A percentile compares a stretch with the other conserved stretches of the same genome.
These are phyloP conservation scores for Odontothrips loti DNA, from an alignment of 2,888 invertebrate genomes.

Conservation along the genomic window DNA sequence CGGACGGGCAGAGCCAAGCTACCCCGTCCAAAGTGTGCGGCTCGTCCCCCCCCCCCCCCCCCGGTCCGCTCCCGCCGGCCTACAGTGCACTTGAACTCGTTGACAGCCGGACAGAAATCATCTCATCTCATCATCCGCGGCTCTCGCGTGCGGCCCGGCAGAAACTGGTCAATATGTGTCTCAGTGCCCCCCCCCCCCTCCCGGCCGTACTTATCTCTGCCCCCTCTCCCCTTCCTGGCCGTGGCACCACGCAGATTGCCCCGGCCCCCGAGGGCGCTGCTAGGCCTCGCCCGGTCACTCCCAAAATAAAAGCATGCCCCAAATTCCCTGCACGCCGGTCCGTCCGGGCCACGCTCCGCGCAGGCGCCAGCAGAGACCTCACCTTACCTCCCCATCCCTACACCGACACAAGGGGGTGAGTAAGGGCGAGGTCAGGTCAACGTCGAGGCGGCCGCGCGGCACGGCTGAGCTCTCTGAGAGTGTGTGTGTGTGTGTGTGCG, in stretches of 20 bases:
- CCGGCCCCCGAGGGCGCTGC: background rate
- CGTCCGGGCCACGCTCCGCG: conserved; percentile 29
- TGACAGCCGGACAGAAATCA: no score
- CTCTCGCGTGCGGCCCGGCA: background rate
- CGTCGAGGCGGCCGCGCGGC: no score
- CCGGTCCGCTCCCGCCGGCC: conserved; percentile 17
- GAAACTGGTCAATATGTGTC: background rate
- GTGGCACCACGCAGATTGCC: background rate
- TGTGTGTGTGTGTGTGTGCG: no score
- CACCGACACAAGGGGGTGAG: no score
- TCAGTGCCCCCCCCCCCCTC: background rate
- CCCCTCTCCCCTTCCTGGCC: background rate
- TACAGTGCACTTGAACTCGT: conserved; percentile 16
- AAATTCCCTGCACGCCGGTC: conserved; percentile 16
- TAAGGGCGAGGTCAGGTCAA: no score
- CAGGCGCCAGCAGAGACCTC: no score
- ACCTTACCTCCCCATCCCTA: no score
- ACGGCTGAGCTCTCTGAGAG: no score
- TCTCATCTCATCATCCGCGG: background rate
- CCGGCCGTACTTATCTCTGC: background rate
- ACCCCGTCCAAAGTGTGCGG: no score
- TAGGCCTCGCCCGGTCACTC: background rate
- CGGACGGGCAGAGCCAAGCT: no score
- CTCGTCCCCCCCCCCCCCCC: no score
- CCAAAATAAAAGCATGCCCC: conserved; percentile 4